Evolutionary conservation across 2,888 invertebrate genomes (phyloP).

Genomic region (Dione juno): DNA sequence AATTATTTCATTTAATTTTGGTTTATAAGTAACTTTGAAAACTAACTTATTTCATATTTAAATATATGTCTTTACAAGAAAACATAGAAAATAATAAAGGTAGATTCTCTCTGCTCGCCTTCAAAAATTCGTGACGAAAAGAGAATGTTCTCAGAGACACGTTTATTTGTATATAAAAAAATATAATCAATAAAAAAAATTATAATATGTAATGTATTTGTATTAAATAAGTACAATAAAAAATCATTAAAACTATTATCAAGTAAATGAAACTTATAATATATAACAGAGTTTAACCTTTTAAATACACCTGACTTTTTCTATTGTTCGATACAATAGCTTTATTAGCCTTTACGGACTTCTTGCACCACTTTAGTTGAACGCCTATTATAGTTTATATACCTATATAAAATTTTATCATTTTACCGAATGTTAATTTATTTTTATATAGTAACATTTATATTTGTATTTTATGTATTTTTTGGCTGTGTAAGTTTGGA

Average conservation of each 20-base stretch:
- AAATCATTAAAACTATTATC: neutral
- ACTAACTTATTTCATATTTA: too few relatives aligned
- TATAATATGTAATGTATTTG: too few relatives aligned
- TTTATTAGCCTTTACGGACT: slow-evolving; percentile 36
- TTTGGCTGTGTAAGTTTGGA: too few relatives aligned
- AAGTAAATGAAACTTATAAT: neutral
- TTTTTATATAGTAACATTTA: neutral
- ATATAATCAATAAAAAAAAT: too few relatives aligned
- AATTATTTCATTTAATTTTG: neutral
- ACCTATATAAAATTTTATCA: slow-evolving; percentile 16
- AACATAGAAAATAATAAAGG: too few relatives aligned
- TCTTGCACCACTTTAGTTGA: slow-evolving; percentile 24
- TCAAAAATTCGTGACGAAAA: too few relatives aligned
- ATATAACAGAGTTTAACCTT: slow-evolving; percentile 32
- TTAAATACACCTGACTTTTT: slow-evolving; percentile 27
- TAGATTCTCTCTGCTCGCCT: too few relatives aligned
- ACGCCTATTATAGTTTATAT: slow-evolving; percentile 26
- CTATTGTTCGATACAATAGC: slow-evolving; percentile 37
- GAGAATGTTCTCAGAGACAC: too few relatives aligned
- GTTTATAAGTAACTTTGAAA: neutral
- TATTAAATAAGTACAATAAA: too few relatives aligned
- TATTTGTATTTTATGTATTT: neutral
- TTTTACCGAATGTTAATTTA: neutral
- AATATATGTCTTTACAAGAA: too few relatives aligned
- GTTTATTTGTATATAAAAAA: too few relatives aligned